Conservation (phyloP, 2,888 invertebrate genomes). For the Melinaea menophilus region DNA sequence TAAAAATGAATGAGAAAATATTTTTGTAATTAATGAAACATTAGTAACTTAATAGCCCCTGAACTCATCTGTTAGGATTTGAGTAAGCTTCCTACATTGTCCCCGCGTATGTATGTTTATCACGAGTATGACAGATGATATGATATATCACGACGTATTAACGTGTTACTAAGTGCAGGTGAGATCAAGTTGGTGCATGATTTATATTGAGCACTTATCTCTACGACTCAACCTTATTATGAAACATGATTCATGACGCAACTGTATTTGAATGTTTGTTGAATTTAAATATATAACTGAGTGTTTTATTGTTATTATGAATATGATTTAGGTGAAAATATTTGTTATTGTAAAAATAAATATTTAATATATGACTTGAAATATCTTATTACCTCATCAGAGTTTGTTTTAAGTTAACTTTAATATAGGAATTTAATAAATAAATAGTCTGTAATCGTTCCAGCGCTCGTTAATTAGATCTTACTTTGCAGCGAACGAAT, state of each 20-base stretch:
- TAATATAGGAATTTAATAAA: constrained; percentile 36
- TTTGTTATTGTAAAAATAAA: background rate
- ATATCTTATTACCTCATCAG: background rate
- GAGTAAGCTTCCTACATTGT: constrained; percentile 15
- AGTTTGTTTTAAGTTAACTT: constrained; percentile 6
- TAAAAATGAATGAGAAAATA: background rate
- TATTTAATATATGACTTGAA: background rate
- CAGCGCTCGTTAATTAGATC: constrained; percentile 58
- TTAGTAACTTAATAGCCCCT: background rate
- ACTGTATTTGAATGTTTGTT: constrained; percentile 1
- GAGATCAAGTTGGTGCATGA: constrained; percentile 57
- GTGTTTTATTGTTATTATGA: background rate
- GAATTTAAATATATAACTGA: background rate
- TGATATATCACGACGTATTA: constrained; percentile 65
- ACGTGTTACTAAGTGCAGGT: constrained; percentile 40
- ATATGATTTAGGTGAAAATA: background rate
- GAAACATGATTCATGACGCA: constrained; percentile 30
- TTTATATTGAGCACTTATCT: constrained; percentile 46
- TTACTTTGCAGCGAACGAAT: constrained; percentile 54
- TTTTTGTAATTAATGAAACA: background rate
- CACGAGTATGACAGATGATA: constrained; percentile 51
- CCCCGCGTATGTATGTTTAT: constrained; percentile 22
- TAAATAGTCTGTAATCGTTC: constrained; percentile 53
- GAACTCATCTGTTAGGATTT: constrained; percentile 4
- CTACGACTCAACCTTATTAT: constrained; percentile 35